Conservation (phyloP, 2,888 invertebrate genomes). For the Sinelater perroti region DNA sequence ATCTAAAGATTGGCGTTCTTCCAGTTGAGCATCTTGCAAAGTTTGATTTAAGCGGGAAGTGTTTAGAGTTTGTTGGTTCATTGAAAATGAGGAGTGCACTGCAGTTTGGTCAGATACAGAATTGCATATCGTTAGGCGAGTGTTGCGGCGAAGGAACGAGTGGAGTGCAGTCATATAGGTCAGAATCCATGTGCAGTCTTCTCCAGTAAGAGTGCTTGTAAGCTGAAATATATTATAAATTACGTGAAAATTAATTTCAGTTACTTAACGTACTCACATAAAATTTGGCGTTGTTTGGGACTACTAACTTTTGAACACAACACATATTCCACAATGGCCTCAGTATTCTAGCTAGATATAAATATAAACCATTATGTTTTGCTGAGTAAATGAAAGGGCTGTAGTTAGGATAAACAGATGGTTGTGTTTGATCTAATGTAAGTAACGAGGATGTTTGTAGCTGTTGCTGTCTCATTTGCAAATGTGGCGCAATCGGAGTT, state of each 20-base stretch:
- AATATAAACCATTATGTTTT: constrained; percentile 93
- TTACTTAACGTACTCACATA: constrained; percentile 71
- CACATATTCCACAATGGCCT: constrained; percentile 87
- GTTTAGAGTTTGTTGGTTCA: constrained; percentile 43
- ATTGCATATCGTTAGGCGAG: constrained; percentile 58
- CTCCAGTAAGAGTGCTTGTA: constrained; percentile 72
- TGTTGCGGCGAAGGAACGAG: constrained; percentile 77
- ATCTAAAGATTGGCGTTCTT: constrained; percentile 80
- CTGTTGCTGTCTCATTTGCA: constrained; percentile 43
- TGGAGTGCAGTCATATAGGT: constrained; percentile 79
- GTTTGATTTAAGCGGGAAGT: constrained; percentile 48
- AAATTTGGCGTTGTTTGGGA: constrained; percentile 64
- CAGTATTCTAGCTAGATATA: constrained; percentile 88
- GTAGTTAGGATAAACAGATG: constrained; percentile 4
- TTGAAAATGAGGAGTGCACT: constrained; percentile 27
- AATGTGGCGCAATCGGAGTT: constrained; percentile 52
- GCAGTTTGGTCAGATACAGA: constrained; percentile 24
- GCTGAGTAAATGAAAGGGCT: constrained; percentile 68
- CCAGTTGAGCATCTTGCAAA: constrained; percentile 63
- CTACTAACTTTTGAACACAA: constrained; percentile 70
- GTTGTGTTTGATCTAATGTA: constrained; percentile 9
- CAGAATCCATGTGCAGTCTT: constrained; percentile 77
- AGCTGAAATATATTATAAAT: constrained; percentile 61
- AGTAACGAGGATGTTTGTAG: constrained; percentile 5
- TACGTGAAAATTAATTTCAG: constrained; percentile 17